Evolutionary conservation across 2,113 vertebrate species (phyloP), one percentile per base, ranked within the genome.

Genomic region (Delphinus delphis): DNA sequence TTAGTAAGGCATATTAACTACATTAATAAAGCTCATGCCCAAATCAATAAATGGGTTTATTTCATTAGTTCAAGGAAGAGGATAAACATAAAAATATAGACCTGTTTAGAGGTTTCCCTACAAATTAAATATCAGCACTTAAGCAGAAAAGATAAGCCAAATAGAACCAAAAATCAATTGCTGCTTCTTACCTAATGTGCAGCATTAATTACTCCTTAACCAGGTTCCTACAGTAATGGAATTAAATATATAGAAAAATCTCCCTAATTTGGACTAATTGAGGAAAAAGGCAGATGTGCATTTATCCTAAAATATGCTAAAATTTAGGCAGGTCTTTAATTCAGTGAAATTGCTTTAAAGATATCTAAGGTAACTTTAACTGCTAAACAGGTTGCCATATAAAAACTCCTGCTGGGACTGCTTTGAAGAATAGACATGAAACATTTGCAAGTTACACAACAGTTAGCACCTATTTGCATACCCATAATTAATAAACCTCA

Each of bases 101-200:
- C 20, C 41, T 86, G 47, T 88, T 97, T 83, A 96, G 62, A 95
- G 67, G 44, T 94, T 97, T 96, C 50, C 17, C 28, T 83, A 86
- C 81, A 96, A 98, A 97, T 95, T 96, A 97, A 97, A 89, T 88
- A 87, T 82, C n/a, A 88, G 85, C 88, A 94, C 67, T 97, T 96
- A 97, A 94, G 85, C 67, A 95, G 81, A 95, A 97, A 96, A 96
- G 96, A 96, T 96, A 98, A 98, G 95, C 55, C 88, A 98, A 97
- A 97, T 26, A 96, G 85, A 90, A 96, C 10, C 38, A 93, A 97
- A 97, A 98, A 97, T 97, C 96, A 95, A 97, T 94, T 87, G 26
- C 60, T 96, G 38, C 77, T 93, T 97, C 70, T 96, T 87, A 85
- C 33, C 76, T 97, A 97, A 97, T 89, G 55, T 83, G 17, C 23